Evolutionary conservation across 2,888 invertebrate species (phyloP).

Genomic region (Prostheceraeus crozeri): DNA sequence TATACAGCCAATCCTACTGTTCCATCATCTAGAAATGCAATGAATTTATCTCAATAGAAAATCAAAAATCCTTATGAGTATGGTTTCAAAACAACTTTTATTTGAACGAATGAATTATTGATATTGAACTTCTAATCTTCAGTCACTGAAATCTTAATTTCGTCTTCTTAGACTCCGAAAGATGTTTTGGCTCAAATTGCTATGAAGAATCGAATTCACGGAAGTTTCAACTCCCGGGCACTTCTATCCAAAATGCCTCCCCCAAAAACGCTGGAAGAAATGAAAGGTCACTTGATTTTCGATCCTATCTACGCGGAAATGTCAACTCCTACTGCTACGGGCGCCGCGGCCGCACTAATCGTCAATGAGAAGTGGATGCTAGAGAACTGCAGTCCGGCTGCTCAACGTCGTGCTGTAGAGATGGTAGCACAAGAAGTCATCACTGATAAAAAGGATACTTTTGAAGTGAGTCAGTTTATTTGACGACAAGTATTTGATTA

Average conservation of each 20-base stretch:
- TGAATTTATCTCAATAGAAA: too few relatives aligned
- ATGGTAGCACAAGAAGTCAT: constrained; percentile 35
- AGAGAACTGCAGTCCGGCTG: constrained; percentile 7
- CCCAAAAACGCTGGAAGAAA: constrained; percentile 41
- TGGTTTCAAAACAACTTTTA: too few relatives aligned
- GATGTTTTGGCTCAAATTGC: constrained; percentile 47
- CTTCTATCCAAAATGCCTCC: constrained; percentile 42
- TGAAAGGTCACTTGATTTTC: constrained; percentile 45
- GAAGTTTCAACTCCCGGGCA: constrained; percentile 48
- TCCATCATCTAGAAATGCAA: too few relatives aligned
- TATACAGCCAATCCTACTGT: too few relatives aligned
- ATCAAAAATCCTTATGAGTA: too few relatives aligned
- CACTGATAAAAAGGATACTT: neutral
- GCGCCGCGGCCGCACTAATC: constrained; percentile 40
- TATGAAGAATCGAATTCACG: constrained; percentile 48
- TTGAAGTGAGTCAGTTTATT: neutral
- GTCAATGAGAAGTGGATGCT: constrained; percentile 38
- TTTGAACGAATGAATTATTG: too few relatives aligned
- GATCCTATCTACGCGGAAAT: constrained; percentile 50
- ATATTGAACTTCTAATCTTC: too few relatives aligned
- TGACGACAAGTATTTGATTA: too few relatives aligned
- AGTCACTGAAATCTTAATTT: too few relatives aligned
- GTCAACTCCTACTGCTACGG: constrained; percentile 44
- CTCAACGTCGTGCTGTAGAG: constrained; percentile 35
- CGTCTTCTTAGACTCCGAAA: constrained; percentile 41